Base-by-base conservation (phyloP, 1,140 invertebrate species). In the Temnothorax curvispinosus region DNA sequence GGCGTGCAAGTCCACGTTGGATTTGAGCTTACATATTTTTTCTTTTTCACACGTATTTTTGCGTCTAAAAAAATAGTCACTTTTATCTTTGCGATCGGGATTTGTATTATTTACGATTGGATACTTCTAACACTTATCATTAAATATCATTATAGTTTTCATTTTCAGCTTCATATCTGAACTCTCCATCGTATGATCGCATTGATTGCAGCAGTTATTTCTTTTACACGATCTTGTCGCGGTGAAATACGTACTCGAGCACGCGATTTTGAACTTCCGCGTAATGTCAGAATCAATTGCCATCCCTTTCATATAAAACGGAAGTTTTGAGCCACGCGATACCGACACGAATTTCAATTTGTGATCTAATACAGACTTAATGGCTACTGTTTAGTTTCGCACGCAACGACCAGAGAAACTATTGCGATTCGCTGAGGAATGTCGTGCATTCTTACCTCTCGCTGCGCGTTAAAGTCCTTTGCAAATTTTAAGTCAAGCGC, bases 251-350 rank as follows among this genome's bases (percentile, higher is more conserved):
- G 27, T 60, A 60, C 18, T 3, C 41, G 18, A 32, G 41, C 80
- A 60, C 41, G 69, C 69, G n/a, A 75, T 60, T 75, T n/a, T n/a
- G 38, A 60, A 52, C 54, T 74, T 84, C 56, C 80, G 80, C 67
- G 52, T 58, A 18, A 74, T 11, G 41, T 3, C 44, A 15, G 54
- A 74, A 60, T 74, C 80, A 54, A 52, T 56, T 3, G 50, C 38
- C 27, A 60, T 60, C 9, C 18, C 69, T 75, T 84, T 62, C 44
- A 44, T 64, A 3, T 62, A 47, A 75, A 75, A 74, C 50, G 54
- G 80, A 74, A 82, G 80, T 58, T 75, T 27, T 15, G 47, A 69
- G 47, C 35, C 35, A 41, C 35, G 35, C 64, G 67, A 75, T 35
- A 32, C 6, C 13, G 38, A 15, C n/a, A 13, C 35, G 3, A 21